Conservation (phyloP, 2,797 vertebrate genomes). For the Mormyrops boulengeri region DNA sequence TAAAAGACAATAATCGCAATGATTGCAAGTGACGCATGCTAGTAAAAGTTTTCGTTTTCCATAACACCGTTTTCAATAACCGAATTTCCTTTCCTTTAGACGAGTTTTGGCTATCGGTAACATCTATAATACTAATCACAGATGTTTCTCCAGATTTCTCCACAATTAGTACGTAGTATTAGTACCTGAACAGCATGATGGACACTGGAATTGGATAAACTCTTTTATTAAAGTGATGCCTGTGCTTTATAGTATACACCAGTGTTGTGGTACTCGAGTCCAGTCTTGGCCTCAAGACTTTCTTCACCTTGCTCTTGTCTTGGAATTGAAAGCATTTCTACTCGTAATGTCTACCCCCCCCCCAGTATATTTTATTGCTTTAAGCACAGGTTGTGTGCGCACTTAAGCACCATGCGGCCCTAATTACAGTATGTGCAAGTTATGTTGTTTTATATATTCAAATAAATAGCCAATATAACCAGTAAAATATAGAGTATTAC, state of each 20-base stretch:
- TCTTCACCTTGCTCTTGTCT: background rate
- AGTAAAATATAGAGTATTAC: background rate
- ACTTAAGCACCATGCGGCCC: background rate
- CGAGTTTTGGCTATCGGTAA: background rate
- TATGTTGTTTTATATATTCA: background rate
- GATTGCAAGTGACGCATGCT: background rate
- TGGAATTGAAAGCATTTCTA: background rate
- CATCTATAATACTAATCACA: background rate
- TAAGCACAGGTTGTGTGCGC: background rate
- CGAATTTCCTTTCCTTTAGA: background rate
- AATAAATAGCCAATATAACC: background rate
- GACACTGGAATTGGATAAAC: background rate
- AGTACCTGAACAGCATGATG: background rate
- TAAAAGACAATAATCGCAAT: background rate
- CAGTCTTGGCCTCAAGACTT: background rate
- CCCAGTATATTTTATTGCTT: background rate
- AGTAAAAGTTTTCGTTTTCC: background rate
- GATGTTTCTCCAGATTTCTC: background rate
- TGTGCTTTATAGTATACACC: background rate
- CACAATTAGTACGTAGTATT: background rate
- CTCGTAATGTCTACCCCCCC: background rate
- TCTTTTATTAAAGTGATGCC: background rate
- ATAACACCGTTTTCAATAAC: background rate
- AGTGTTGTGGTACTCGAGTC: background rate
- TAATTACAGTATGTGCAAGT: background rate